Evolutionary conservation across 1,140 invertebrate genomes (phyloP).

Genomic region (Drosophila pseudoobscura): DNA sequence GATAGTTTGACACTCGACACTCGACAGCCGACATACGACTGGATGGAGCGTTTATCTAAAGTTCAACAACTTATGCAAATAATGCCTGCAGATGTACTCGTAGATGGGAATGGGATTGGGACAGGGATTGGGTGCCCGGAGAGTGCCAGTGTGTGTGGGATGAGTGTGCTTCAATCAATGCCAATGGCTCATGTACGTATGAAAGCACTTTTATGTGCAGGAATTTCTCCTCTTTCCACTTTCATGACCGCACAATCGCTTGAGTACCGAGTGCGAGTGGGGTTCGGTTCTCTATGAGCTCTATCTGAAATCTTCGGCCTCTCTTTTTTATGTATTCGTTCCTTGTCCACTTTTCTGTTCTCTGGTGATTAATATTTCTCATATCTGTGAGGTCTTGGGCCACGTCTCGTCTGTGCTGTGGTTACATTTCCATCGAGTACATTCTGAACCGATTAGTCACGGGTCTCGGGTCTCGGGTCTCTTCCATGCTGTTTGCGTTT

Average conservation of each 20-base stretch:
- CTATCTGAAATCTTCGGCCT: slow-evolving; percentile 56
- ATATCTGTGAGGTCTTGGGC: background rate
- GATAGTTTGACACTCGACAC: slow-evolving; percentile 61
- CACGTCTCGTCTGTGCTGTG: background rate
- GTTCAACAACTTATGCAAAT: slow-evolving; percentile 80
- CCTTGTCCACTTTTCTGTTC: slow-evolving; percentile 3
- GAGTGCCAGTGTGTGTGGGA: slow-evolving; percentile 21
- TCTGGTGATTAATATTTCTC: slow-evolving; percentile 45
- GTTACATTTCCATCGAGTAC: slow-evolving; percentile 27
- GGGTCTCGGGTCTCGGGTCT: slow-evolving; percentile 2
- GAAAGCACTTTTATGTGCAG: slow-evolving; percentile 53
- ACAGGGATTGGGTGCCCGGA: too few relatives aligned
- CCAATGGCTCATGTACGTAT: slow-evolving; percentile 33
- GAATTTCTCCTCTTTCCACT: slow-evolving; percentile 44
- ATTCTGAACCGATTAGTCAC: slow-evolving; percentile 68
- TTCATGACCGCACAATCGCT: slow-evolving; percentile 37
- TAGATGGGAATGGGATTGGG: too few relatives aligned
- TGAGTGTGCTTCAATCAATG: slow-evolving; percentile 72
- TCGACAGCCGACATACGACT: slow-evolving; percentile 36
- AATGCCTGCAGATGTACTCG: slow-evolving; percentile 27
- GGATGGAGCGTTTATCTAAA: slow-evolving; percentile 67
- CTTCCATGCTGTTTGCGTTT: slow-evolving; percentile 1
- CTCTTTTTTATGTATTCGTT: slow-evolving; percentile 25
- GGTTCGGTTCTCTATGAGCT: slow-evolving; percentile 26
- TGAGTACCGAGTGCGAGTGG: slow-evolving; percentile 18